phyloP scores from a whole-genome alignment of 2,797 vertebrate species.

The Clarias fuscus region DNA sequence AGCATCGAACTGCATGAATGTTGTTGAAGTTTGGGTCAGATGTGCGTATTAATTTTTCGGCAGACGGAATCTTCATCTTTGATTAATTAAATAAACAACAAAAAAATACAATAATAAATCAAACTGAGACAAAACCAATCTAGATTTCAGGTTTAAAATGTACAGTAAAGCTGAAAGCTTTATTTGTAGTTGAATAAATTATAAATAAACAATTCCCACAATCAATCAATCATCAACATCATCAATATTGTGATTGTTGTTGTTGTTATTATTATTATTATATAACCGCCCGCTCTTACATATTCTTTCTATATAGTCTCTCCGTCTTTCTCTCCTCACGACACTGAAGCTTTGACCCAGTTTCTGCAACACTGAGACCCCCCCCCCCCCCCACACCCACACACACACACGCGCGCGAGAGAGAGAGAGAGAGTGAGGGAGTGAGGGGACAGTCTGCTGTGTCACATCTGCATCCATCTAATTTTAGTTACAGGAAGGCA shows the following conservation, averaged over 20 bases:
- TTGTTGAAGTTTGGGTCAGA: not conserved
- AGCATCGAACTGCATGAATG: not conserved
- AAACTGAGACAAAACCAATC: not conserved
- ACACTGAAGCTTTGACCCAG: conserved; percentile 12
- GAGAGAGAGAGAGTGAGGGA: too few species aligned
- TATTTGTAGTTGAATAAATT: not conserved
- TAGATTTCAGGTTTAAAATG: not conserved
- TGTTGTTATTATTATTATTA: not conserved
- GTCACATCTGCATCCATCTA: conserved; percentile 51
- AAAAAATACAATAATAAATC: not conserved
- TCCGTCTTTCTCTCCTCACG: conserved; percentile 10
- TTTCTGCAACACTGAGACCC: not conserved
- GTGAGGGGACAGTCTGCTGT: conserved; percentile 30
- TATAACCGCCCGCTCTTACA: not conserved
- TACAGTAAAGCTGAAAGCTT: not conserved
- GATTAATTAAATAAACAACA: not conserved
- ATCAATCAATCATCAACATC: not conserved
- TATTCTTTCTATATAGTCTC: not conserved
- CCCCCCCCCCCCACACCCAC: not conserved
- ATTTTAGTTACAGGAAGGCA: conserved; percentile 50
- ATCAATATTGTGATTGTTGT: not conserved
- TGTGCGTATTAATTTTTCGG: not conserved
- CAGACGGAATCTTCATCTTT: not conserved
- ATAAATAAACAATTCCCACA: not conserved
- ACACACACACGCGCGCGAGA: not conserved